Conservation (phyloP, 2,113 vertebrate species). For the Phalacrocorax carbo region DNA sequence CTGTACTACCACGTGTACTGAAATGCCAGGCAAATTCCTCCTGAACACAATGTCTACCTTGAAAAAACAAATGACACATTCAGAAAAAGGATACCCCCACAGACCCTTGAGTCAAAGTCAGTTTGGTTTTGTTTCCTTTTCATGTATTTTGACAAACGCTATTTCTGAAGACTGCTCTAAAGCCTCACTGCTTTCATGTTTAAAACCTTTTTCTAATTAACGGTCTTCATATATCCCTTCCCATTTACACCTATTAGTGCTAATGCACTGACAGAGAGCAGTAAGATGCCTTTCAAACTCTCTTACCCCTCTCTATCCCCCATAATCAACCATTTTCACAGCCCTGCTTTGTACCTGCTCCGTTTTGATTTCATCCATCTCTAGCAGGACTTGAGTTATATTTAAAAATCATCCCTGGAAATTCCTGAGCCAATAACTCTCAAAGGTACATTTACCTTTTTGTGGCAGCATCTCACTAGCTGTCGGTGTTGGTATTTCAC, state of each 20-base stretch:
- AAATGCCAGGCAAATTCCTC: background rate
- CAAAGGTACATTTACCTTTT: background rate
- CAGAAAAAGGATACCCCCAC: background rate
- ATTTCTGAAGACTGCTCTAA: background rate
- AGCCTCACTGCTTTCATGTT: background rate
- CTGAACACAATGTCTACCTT: background rate
- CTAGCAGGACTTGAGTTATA: background rate
- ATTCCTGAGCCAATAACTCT: background rate
- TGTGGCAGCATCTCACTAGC: background rate
- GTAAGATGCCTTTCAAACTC: background rate
- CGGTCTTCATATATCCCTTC: background rate
- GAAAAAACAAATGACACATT: background rate
- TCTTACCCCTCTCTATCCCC: background rate
- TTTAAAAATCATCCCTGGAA: background rate
- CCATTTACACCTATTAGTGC: background rate
- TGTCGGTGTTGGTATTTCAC: background rate
- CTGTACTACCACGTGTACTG: background rate
- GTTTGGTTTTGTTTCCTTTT: background rate
- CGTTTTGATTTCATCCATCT: background rate
- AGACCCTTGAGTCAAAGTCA: background rate
- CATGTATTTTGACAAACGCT: background rate
- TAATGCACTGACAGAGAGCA: background rate
- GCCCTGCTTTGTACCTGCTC: background rate
- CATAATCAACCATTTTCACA: background rate
- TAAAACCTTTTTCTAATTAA: background rate